Evolutionary conservation across 1,140 invertebrate species (phyloP).

Genomic region (Alviniconcha marisindica): DNA sequence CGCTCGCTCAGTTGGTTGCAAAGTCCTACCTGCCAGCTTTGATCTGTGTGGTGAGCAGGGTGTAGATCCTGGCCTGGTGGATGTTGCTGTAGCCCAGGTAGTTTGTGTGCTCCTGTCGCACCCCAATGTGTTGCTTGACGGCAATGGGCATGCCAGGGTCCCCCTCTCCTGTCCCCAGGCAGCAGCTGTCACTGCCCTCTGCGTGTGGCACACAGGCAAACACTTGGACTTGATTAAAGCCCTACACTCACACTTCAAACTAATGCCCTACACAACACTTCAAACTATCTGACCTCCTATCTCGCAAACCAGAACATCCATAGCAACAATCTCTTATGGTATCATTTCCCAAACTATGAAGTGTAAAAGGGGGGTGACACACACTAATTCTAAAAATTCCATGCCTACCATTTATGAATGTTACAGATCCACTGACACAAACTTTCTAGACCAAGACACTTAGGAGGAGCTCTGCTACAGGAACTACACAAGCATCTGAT

Average conservation of each 20-base stretch:
- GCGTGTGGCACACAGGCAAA: too few species aligned
- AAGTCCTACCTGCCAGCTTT: conserved; percentile 77
- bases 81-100: conserved; percentile 87
- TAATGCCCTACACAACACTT: too few species aligned
- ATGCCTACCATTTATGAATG: too few species aligned
- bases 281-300: too few species aligned
- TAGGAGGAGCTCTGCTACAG: background rate
- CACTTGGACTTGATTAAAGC: too few species aligned
- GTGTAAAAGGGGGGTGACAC: too few species aligned
- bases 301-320: too few species aligned
- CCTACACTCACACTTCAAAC: too few species aligned
- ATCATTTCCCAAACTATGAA: too few species aligned
- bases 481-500: background rate
- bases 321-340: too few species aligned
- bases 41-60: conserved; percentile 82
- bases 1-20: too few species aligned
- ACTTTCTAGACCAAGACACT: background rate
- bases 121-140: conserved; percentile 65
- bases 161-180: conserved; percentile 20
- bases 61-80: conserved; percentile 85
- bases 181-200: conserved; percentile 12
- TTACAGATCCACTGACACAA: background rate
- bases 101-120: conserved; percentile 79
- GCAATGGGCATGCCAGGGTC: conserved; percentile 49
- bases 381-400: too few species aligned